Evolutionary conservation across 2,113 vertebrate species (phyloP).

Genomic region (Engystomops pustulosus): DNA sequence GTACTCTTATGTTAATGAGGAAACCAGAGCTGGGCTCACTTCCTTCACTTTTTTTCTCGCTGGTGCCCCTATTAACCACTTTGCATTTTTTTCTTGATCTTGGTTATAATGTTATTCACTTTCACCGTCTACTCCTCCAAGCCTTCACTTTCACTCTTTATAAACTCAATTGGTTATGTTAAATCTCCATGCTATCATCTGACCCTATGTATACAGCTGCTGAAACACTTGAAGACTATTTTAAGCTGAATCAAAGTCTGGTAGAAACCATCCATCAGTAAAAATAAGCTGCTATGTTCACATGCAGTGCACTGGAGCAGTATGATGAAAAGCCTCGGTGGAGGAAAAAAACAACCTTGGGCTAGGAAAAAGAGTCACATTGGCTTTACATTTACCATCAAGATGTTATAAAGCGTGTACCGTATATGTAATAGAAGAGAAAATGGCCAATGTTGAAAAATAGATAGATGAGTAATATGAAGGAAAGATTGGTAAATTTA

Average conservation of each 20-base stretch:
- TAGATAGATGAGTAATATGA: too few relatives aligned
- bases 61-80: neutral
- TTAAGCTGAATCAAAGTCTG: slow-evolving; percentile 3
- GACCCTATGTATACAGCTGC: slow-evolving; percentile 15
- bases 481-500: too few relatives aligned
- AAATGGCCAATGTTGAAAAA: neutral
- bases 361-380: neutral
- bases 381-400: neutral
- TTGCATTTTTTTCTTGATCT: neutral
- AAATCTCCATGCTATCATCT: neutral
- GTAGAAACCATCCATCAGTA: slow-evolving; percentile 33
- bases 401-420: neutral
- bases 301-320: neutral
- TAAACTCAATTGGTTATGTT: slow-evolving; percentile 5
- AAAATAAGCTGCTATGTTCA: slow-evolving; percentile 23
- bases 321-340: neutral
- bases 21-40: slow-evolving; percentile 22
- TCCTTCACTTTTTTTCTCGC: neutral
- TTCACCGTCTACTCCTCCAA: neutral
- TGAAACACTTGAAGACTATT: slow-evolving; percentile 11
- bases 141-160: neutral
- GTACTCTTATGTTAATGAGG: slow-evolving; percentile 37
- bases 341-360: neutral
- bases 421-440: neutral
- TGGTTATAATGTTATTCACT: slow-evolving; percentile 1